Conservation (phyloP, 2,113 vertebrate genomes). For the Centropus unirufus region DNA sequence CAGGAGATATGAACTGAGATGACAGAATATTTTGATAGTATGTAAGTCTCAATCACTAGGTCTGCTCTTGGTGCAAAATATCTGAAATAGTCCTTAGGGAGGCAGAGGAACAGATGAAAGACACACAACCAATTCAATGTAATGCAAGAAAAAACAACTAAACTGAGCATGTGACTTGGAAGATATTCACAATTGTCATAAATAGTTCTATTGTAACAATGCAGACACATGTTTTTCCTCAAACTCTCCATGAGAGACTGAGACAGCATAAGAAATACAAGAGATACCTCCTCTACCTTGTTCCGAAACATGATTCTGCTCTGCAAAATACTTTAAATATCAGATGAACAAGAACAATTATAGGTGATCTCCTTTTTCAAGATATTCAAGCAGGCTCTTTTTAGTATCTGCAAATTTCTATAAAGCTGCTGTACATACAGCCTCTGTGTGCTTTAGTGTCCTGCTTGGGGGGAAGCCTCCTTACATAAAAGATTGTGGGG, state of each 20-base stretch:
- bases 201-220: accelerated
- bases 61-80: not conserved
- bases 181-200: not conserved
- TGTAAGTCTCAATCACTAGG: not conserved
- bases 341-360: not conserved
- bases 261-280: not conserved
- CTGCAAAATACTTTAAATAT: not conserved
- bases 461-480: not conserved
- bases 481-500: not conserved
- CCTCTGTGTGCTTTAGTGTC: not conserved
- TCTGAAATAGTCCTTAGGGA: not conserved
- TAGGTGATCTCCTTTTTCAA: not conserved
- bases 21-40: not conserved
- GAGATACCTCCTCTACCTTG: not conserved
- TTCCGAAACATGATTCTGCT: not conserved
- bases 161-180: not conserved
- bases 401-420: not conserved
- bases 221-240: not conserved
- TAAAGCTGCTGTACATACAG: not conserved
- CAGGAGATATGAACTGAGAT: not conserved
- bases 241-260: not conserved
- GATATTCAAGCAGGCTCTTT: not conserved
- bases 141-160: not conserved
- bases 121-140: not conserved
- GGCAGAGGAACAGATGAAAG: not conserved